phyloP scores from a whole-genome alignment of 2,797 vertebrate species.

The Propithecus deckenii region DNA sequence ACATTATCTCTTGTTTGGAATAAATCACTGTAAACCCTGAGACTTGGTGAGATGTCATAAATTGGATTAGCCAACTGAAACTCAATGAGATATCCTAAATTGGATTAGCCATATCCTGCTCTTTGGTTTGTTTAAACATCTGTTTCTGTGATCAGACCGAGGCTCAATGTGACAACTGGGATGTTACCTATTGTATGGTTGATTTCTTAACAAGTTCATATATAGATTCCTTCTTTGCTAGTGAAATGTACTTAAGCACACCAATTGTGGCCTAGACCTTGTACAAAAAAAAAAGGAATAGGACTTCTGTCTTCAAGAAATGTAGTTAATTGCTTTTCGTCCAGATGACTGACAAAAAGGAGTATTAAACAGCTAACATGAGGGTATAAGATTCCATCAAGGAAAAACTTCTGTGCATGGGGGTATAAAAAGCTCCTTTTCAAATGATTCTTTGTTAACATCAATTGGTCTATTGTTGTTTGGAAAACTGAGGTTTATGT shows the following conservation, averaged over 20 bases:
- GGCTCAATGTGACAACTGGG: neutral
- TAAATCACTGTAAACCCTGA: neutral
- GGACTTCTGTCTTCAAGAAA: slow-evolving; percentile 11
- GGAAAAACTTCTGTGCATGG: neutral
- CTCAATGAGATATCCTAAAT: neutral
- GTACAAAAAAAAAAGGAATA: neutral
- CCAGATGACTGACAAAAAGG: neutral
- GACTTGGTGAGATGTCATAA: neutral
- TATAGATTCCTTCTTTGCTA: neutral
- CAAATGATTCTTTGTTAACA: neutral
- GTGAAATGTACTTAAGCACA: neutral
- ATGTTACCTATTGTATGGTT: neutral
- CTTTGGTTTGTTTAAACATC: slow-evolving; percentile 35
- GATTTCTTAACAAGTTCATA: slow-evolving; percentile 23
- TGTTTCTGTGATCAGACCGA: slow-evolving; percentile 52
- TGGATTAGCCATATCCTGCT: neutral
- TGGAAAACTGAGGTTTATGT: neutral
- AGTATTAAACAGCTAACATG: neutral
- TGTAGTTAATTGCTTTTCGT: neutral
- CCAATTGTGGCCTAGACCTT: neutral
- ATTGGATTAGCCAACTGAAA: neutral
- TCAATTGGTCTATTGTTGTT: neutral
- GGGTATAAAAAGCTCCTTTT: neutral
- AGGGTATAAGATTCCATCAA: neutral
- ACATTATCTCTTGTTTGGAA: neutral